These are phyloP conservation scores for Platysternon megacephalum DNA, from an alignment of 2,113 vertebrate genomes.

Conservation along the genomic window DNA sequence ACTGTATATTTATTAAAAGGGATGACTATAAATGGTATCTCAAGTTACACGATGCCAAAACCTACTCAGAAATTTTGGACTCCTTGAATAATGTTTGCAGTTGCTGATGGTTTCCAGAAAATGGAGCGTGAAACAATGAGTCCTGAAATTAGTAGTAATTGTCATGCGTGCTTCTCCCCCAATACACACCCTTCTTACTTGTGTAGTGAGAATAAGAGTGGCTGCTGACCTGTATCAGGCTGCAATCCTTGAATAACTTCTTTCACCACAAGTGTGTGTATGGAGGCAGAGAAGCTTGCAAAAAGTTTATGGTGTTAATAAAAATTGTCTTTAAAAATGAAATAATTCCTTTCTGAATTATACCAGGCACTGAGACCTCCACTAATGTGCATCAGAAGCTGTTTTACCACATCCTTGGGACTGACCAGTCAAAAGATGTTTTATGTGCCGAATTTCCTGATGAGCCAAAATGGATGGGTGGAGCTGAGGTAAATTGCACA, in stretches of 20 bases:
- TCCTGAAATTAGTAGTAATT: neutral
- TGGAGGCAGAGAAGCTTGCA: neutral
- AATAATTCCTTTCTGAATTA: constrained; percentile 23
- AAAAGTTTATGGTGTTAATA: neutral
- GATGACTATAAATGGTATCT: neutral
- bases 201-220: neutral
- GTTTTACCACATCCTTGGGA: constrained; percentile 92
- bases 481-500: constrained; percentile 86
- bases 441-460: constrained; percentile 96
- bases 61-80: neutral
- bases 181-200: neutral
- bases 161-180: neutral
- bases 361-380: constrained; percentile 94
- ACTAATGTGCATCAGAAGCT: constrained; percentile 96
- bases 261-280: neutral
- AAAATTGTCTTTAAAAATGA: no score
- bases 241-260: neutral
- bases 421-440: constrained; percentile 90
- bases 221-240: neutral
- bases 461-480: constrained; percentile 97
- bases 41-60: neutral
- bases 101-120: constrained; percentile 2
- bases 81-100: neutral
- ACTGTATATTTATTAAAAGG: neutral
- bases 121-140: neutral